Percentiles rank a stretch among this genome's conserved stretches.
Conservation (phyloP, 2,888 invertebrate species). For the Melanostoma mellinum region DNA sequence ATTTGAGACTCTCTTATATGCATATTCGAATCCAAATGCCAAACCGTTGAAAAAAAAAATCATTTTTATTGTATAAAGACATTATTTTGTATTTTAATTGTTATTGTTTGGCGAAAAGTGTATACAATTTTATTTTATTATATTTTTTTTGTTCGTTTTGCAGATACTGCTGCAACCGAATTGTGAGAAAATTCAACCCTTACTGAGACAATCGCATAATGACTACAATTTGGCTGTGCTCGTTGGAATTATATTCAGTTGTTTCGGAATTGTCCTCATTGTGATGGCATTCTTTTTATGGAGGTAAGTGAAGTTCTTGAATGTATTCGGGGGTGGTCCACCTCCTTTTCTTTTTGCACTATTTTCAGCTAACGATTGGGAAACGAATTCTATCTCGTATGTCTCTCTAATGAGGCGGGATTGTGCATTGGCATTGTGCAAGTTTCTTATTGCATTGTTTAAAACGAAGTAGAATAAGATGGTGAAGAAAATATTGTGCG, state of each 20-base stretch:
- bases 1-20: neutral
- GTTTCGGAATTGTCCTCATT: constrained; percentile 87
- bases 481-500: constrained; percentile 39
- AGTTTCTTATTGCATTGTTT: constrained; percentile 36
- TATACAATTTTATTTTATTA: neutral
- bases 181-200: constrained; percentile 86
- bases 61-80: constrained; percentile 25
- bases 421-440: constrained; percentile 41
- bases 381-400: constrained; percentile 49
- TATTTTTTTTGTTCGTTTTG: constrained; percentile 54
- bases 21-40: neutral
- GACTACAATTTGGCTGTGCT: constrained; percentile 88
- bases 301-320: constrained; percentile 85
- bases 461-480: constrained; percentile 11
- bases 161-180: constrained; percentile 86
- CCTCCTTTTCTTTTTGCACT: constrained; percentile 1
- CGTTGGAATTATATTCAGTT: constrained; percentile 88
- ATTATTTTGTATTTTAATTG: neutral
- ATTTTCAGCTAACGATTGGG: constrained; percentile 38
- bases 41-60: constrained; percentile 3
- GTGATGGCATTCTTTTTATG: constrained; percentile 88
- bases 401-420: constrained; percentile 51
- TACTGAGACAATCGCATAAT: constrained; percentile 84
- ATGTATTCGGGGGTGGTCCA: constrained; percentile 31
- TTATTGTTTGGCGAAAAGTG: neutral